Base-by-base conservation (phyloP, 2,888 invertebrate species). In the Ceraclea dissimilis region DNA sequence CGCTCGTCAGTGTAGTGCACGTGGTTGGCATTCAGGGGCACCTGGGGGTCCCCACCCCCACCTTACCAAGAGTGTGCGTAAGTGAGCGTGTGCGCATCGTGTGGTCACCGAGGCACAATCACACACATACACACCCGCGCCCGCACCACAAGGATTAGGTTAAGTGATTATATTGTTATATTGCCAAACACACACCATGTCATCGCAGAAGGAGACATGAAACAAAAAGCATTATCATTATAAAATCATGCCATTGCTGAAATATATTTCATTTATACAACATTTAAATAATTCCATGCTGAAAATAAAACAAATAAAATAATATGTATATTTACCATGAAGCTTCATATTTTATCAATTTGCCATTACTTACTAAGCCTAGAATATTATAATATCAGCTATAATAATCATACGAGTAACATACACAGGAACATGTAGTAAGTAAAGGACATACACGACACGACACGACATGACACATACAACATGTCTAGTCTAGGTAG, bases 1-100 rank as follows among this genome's bases (percentile, higher is more conserved):
- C 89, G 88, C 79, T 89, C 88, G 83, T 93, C 93, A 82, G 92
- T 92, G 87, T 93, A 93, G 83, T 88, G 87, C 82, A 93, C 91
- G 84, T 87, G 90, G 77, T 88, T 88, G 83, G 90, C 91, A 81
- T 93, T 93, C 79, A 85, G 82, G 74, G 90, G 88, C 81, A 88
- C 56, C 50, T 46, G 83, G 86, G 79, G 73, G 70, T 19, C 49
- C 48, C 31, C 49, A 17, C 21, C 49, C 54, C 20, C 49, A 22
- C 34, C 51, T 51, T 33, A 46, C 48, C 39, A 19, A 11, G 39
- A 16, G 51, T 16, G 34, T 16, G 49, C 26, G 10, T n/a, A n/a
- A n/a, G n/a, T n/a, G n/a, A n/a, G n/a, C n/a, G n/a, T n/a, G 31
- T 31, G 11, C 31, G 31, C 8, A 11, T 8, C 31, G 31, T 39